Conservation (phyloP, 2,797 vertebrate species). For the Eulemur rubriventer region DNA sequence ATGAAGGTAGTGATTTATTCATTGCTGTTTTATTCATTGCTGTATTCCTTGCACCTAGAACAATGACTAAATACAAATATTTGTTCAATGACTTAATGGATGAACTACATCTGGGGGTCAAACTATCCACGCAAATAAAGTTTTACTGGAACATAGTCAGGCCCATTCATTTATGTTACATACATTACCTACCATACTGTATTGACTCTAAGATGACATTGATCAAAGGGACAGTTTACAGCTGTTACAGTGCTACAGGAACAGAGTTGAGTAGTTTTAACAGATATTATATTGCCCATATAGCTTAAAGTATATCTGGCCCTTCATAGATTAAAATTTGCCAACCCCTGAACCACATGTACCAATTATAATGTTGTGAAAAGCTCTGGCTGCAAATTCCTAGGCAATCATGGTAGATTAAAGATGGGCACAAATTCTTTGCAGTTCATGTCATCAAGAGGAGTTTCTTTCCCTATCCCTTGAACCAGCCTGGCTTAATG, state of each 20-base stretch:
- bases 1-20: neutral
- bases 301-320: neutral
- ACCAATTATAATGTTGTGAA: fast-evolving
- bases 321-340: neutral
- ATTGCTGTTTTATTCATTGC: neutral
- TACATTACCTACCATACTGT: fast-evolving
- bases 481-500: neutral
- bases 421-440: neutral
- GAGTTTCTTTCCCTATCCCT: neutral
- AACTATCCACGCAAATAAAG: neutral
- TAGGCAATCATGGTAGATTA: neutral
- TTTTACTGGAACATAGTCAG: neutral
- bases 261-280: neutral
- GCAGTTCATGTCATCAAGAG: too few relatives aligned
- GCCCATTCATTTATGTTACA: neutral
- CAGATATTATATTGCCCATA: neutral
- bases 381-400: neutral
- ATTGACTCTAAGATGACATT: neutral
- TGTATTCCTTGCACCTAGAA: neutral
- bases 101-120: neutral
- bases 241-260: neutral
- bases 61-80: neutral
- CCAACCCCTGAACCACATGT: neutral
- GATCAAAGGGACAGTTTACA: neutral
- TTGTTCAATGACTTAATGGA: neutral